Percentiles rank a stretch among this genome's conserved stretches.
These are phyloP conservation scores for Palaemon carinicauda DNA, from an alignment of 1,140 invertebrate species.

Conservation along the genomic window DNA sequence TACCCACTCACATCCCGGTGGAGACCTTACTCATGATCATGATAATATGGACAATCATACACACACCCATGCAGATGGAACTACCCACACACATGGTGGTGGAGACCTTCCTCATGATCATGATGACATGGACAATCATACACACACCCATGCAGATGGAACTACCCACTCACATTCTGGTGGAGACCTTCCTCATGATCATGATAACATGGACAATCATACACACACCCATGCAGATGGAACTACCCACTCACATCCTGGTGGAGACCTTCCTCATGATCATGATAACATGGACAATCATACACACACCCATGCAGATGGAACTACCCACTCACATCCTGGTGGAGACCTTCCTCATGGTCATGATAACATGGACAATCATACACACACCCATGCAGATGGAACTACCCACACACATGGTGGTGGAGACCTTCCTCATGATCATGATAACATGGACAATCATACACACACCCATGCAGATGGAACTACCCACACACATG, in stretches of 20 bases:
- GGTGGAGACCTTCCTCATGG: too few species aligned
- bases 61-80: background rate
- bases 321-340: background rate
- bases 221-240: background rate
- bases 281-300: background rate
- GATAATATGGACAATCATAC: background rate
- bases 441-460: background rate
- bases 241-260: background rate
- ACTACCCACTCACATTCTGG: too few species aligned
- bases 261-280: background rate
- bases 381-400: background rate
- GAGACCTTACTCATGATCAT: background rate
- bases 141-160: background rate
- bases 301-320: background rate
- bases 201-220: background rate
- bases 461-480: conserved; percentile 12
- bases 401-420: too few species aligned
- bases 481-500: conserved; percentile 11
- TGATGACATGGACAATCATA: background rate
- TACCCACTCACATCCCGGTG: background rate
- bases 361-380: background rate
- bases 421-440: too few species aligned
- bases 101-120: background rate
- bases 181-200: too few species aligned
- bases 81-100: background rate